phyloP scores from a whole-genome alignment of 2,888 invertebrate species.

The Agriopis aurantiaria region DNA sequence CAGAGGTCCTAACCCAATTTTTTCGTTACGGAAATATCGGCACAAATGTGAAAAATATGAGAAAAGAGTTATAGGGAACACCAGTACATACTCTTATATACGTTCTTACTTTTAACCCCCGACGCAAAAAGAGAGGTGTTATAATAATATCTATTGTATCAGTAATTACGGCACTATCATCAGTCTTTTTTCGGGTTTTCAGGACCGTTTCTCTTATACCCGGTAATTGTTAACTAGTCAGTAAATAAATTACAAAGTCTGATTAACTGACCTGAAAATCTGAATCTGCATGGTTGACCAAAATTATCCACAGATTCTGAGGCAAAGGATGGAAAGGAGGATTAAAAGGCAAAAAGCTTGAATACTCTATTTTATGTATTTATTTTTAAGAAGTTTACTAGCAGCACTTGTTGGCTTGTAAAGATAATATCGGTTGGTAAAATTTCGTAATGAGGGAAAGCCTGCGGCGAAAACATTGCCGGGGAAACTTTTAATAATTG shows the following conservation, averaged over 20 bases:
- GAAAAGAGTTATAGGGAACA: neutral
- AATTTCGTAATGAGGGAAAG: constrained; percentile 7
- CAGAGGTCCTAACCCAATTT: constrained; percentile 7
- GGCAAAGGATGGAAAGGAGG: too few species aligned
- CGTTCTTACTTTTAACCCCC: too few species aligned
- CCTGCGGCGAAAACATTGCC: constrained; percentile 9
- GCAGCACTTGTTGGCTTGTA: constrained; percentile 1
- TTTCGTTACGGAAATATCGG: constrained; percentile 10
- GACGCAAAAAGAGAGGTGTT: too few species aligned
- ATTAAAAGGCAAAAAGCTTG: constrained; percentile 25
- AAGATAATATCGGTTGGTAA: constrained; percentile 17
- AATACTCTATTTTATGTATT: constrained; percentile 21
- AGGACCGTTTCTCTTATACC: too few species aligned
- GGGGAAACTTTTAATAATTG: neutral
- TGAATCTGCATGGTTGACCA: neutral
- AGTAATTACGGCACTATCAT: too few species aligned
- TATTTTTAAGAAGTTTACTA: constrained; percentile 33
- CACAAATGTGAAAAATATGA: neutral
- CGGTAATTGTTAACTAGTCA: too few species aligned
- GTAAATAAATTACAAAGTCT: neutral
- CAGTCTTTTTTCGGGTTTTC: too few species aligned
- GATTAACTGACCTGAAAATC: neutral
- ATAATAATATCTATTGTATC: too few species aligned
- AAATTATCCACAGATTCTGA: constrained; percentile 14
- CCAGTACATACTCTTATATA: too few species aligned